Base-by-base conservation (phyloP, 2,797 vertebrate genomes). In the Acipenser ruthenus region DNA sequence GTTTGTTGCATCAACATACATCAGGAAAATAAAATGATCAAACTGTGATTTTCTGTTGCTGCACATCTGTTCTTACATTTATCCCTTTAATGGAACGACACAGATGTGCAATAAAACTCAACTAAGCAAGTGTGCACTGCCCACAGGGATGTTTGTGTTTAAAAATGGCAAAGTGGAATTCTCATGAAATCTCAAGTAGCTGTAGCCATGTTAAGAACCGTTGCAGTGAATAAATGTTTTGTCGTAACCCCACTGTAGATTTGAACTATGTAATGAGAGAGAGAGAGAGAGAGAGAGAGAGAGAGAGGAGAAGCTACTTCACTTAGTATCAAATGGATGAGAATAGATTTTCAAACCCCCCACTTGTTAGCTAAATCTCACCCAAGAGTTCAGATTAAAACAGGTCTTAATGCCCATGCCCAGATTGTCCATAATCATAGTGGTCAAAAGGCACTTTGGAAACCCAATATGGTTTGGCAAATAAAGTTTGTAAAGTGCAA, bases 371-470 rank as follows among this genome's bases (percentile, higher is more conserved):
- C 23, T 37, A 37, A 37, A 37, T 37, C 23, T 37, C 23, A 37
- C 23, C 23, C 23, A 37, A 37, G 23, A 37, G 23, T 37, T 37
- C 23, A 37, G 23, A 37, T 37, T 37, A 37, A 37, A 37, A 37
- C 23, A 37, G 23, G 23, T 37, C 23, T 1, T 37, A 37, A 37
- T 37, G 23, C 23, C 23, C 23, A 37, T 37, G 23, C 23, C 23
- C 2, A 37, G 23, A 37, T 37, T 37, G 23, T 37, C 23, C 23
- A 37, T 37, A 37, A 37, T 37, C 23, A 37, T 37, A 37, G 23
- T 37, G 23, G 23, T 37, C 23, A 77, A 84, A 96, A 97, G 95
- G 95, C 95, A 97, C 95, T 95, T 94, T 76, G 84, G 87, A 90
- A 90, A 92, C 87, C 91, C 89, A 91, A 90, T 84, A 87, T 85